These are phyloP conservation scores for Limnephilus marmoratus DNA, from an alignment of 2,888 invertebrate species.

Conservation along the genomic window DNA sequence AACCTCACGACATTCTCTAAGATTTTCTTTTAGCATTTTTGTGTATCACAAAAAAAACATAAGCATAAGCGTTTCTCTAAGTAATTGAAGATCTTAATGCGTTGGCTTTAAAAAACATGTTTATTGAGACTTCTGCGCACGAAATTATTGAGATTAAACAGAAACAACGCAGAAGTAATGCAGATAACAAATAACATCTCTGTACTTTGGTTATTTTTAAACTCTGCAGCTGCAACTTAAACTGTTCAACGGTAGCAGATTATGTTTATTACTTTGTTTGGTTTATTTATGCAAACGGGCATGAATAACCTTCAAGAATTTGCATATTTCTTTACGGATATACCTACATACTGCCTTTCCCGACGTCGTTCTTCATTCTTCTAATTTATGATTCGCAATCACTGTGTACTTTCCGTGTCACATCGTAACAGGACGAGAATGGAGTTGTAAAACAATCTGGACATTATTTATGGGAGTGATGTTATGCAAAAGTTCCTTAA, in stretches of 20 bases:
- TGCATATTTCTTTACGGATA: background rate
- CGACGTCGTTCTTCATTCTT: background rate
- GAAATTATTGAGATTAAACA: background rate
- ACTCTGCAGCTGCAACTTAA: background rate
- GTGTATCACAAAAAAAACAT: too few species aligned
- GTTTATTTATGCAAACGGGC: background rate
- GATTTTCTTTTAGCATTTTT: too few species aligned
- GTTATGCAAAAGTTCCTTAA: background rate
- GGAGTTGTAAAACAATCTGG: slow-evolving; percentile 42
- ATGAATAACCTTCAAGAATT: background rate
- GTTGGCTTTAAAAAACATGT: background rate
- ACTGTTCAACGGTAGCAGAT: background rate
- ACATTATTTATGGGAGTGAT: slow-evolving; percentile 42
- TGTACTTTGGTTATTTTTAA: background rate
- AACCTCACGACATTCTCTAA: too few species aligned
- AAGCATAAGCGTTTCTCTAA: background rate
- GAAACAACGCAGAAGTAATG: background rate
- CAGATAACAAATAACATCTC: background rate
- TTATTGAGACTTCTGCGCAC: background rate
- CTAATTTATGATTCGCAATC: slow-evolving; percentile 9
- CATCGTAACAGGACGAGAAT: slow-evolving; percentile 36
- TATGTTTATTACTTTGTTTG: background rate
- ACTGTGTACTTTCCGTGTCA: slow-evolving; percentile 33
- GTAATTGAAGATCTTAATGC: background rate
- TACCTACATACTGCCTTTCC: background rate